phyloP scores from a whole-genome alignment of 2,888 invertebrate species.

The Sthenelais limicola region DNA sequence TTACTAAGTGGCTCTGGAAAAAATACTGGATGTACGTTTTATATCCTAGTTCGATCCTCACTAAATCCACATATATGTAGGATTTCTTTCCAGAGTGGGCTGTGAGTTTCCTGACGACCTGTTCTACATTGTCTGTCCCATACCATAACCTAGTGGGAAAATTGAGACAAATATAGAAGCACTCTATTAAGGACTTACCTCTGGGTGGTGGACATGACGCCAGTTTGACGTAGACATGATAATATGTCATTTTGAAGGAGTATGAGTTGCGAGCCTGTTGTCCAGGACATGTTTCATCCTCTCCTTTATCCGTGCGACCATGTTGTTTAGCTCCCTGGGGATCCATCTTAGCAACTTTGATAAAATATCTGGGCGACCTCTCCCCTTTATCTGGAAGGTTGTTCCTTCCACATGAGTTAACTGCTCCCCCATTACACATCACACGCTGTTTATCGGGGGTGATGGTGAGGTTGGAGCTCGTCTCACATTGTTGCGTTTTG shows the following conservation, averaged over 20 bases:
- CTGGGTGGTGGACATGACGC: conserved; percentile 45
- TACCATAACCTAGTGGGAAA: too few species aligned
- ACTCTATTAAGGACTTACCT: too few species aligned
- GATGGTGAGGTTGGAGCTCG: conserved; percentile 47
- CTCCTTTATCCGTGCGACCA: conserved; percentile 7
- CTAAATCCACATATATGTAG: too few species aligned
- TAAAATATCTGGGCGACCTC: conserved; percentile 43
- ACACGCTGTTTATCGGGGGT: conserved; percentile 49
- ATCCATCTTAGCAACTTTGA: conserved; percentile 48
- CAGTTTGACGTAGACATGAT: conserved; percentile 49
- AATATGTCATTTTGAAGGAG: conserved; percentile 47
- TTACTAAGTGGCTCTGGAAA: too few species aligned
- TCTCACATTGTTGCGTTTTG: conserved; percentile 45
- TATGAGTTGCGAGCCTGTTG: conserved; percentile 40
- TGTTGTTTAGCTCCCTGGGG: conserved; percentile 40
- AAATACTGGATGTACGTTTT: too few species aligned
- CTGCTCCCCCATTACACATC: conserved; percentile 48
- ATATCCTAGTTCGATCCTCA: too few species aligned
- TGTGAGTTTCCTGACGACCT: too few species aligned
- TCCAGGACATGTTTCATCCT: conserved; percentile 43
- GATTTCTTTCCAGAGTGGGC: too few species aligned
- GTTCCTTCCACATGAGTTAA: conserved; percentile 48
- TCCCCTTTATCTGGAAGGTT: conserved; percentile 48
- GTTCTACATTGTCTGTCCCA: too few species aligned
- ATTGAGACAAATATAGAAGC: too few species aligned